Conservation (phyloP, 2,797 vertebrate genomes). For the Aeoliscus strigatus region DNA sequence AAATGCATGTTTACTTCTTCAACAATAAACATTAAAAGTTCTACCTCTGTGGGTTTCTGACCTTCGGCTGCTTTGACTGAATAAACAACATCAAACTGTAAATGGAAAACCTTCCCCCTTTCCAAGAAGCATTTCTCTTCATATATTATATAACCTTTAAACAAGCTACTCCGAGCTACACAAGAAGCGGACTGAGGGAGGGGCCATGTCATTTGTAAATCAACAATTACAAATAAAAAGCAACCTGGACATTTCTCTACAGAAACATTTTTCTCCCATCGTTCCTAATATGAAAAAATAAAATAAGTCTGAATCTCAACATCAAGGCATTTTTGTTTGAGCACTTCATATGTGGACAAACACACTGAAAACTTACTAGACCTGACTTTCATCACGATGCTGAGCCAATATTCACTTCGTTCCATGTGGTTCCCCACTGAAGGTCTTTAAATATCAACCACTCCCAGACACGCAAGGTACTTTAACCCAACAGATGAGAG, state of each 20-base stretch:
- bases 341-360: constrained; percentile 14
- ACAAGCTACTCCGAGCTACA: constrained; percentile 53
- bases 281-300: constrained; percentile 24
- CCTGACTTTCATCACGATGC: constrained; percentile 1
- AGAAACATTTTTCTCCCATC: constrained; percentile 26
- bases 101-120: constrained; percentile 7
- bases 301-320: constrained; percentile 32
- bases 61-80: constrained; percentile 14
- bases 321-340: constrained; percentile 53
- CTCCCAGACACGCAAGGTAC: background rate
- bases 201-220: constrained; percentile 11
- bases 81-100: constrained; percentile 29
- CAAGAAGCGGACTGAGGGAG: constrained; percentile 45
- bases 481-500: constrained; percentile 1
- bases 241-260: constrained; percentile 29
- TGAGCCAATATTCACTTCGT: background rate
- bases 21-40: constrained; percentile 16
- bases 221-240: constrained; percentile 49
- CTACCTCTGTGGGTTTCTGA: constrained; percentile 6
- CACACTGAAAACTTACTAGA: constrained; percentile 16
- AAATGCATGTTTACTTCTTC: constrained; percentile 12
- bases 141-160: constrained; percentile 53
- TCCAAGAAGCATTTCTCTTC: constrained; percentile 36
- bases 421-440: background rate
- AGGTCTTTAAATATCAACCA: background rate